A percentile compares a stretch with the other conserved stretches of the same genome.
Evolutionary conservation across 2,888 invertebrate species (phyloP).

Genomic region (Thecocarcelia acutangulata): DNA sequence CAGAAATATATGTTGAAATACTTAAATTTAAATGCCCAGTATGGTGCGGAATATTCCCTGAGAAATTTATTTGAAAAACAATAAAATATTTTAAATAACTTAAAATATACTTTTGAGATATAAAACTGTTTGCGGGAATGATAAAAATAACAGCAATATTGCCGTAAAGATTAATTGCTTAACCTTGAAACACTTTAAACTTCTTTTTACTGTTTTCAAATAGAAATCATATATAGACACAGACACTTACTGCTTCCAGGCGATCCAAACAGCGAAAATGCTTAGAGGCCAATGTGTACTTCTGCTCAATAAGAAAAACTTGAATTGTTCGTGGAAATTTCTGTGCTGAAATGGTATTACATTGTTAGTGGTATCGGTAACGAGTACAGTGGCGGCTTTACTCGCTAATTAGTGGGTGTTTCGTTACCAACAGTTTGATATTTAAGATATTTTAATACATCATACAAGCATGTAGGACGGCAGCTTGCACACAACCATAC

Average conservation of each 20-base stretch:
- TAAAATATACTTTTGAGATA: too few relatives aligned
- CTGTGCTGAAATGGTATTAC: not conserved
- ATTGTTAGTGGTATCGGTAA: slow-evolving; percentile 37
- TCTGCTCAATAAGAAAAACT: slow-evolving; percentile 1
- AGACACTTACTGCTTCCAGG: not conserved
- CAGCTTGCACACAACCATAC: not conserved
- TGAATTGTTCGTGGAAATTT: slow-evolving; percentile 8
- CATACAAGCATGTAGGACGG: slow-evolving; percentile 19
- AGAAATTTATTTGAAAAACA: too few relatives aligned
- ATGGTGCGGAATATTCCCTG: too few relatives aligned
- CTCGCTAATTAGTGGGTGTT: slow-evolving; percentile 71
- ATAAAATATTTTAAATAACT: too few relatives aligned
- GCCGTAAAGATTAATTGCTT: too few relatives aligned
- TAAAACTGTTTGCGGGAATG: too few relatives aligned
- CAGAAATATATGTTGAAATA: too few relatives aligned
- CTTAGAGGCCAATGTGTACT: not conserved
- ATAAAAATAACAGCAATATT: too few relatives aligned
- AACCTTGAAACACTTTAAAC: too few relatives aligned
- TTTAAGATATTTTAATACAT: slow-evolving; percentile 62
- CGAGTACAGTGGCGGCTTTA: slow-evolving; percentile 62
- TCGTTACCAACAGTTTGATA: slow-evolving; percentile 66
- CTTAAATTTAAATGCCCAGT: too few relatives aligned
- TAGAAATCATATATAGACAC: not conserved
- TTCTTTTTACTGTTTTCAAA: too few relatives aligned
- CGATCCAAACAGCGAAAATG: not conserved